Evolutionary conservation across 1,140 invertebrate genomes (phyloP), one percentile per base, ranked within the genome.

Genomic region (Cryptotermes secundus): DNA sequence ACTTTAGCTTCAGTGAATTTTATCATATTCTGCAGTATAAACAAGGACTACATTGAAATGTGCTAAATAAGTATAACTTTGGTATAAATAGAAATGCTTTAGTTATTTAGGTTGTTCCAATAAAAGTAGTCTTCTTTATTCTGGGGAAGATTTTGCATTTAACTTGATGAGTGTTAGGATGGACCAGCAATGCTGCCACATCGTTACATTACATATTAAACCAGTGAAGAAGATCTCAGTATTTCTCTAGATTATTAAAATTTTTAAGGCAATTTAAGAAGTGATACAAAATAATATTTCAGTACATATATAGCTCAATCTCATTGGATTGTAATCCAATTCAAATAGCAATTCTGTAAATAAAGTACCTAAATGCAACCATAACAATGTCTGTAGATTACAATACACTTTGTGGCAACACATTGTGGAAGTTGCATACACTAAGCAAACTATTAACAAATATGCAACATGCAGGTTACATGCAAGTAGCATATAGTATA

Each of bases 261-360:
- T 72, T 72, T 72, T 72, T 72, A 26, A 72, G n/a, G 7, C n/a
- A n/a, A 72, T 31, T 1, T 31, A 72, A 72, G 26, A 72, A 72
- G 59, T 72, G 4, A 72, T 72, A 72, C 19, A 72, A n/a, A 72
- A 72, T 72, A 72, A 72, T 72, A 72, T 72, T 72, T 72, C 26
- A 72, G 6, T n/a, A 72, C 31, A n/a, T 72, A 31, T 72, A 72
- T 72, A 72, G 59, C 59, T 72, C 59, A 72, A 72, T 72, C 59
- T 72, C 0, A 31, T 72, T 72, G 59, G n/a, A 72, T 31, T 72
- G 26, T 10, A 72, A 72, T 72, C 26, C 59, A 72, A 72, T 59
- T 59, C 26, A n/a, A 22, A 59, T 59, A 59, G 53, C 26, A 59
- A 59, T 72, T n/a, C 59, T 72, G n/a, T 72, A 72, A 72, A 72